Conservation (phyloP, 92 coral and sea anemone species). For the Epizoanthus rinbou region DNA sequence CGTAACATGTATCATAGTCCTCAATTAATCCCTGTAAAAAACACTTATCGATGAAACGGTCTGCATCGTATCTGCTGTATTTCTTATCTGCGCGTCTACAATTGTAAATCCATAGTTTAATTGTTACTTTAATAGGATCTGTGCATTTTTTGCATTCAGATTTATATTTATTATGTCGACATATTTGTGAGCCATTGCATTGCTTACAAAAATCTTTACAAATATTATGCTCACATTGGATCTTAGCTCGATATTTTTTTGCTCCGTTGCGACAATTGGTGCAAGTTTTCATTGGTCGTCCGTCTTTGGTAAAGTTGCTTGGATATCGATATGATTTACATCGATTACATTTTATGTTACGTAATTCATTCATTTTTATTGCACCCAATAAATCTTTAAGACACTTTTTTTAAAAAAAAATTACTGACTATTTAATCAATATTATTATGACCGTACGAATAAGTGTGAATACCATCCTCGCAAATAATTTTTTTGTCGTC, state of each 20-base stretch:
- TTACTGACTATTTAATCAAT: neutral
- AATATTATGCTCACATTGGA: neutral
- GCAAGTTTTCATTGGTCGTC: neutral
- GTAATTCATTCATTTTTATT: conserved; percentile 5
- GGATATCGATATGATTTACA: conserved; percentile 11
- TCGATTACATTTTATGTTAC: neutral
- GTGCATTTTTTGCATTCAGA: neutral
- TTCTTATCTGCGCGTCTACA: neutral
- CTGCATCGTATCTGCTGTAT: no score
- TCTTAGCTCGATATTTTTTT: conserved; percentile 1
- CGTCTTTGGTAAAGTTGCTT: neutral
- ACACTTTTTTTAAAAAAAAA: no score
- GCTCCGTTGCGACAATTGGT: neutral
- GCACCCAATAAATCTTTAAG: no score
- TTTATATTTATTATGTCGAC: neutral
- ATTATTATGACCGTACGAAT: neutral
- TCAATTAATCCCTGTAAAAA: no score
- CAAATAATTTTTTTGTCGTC: conserved; percentile 1
- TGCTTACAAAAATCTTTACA: neutral
- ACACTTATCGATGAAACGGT: no score
- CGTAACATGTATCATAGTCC: no score
- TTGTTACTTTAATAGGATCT: neutral
- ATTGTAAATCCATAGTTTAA: neutral
- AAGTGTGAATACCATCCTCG: conserved; percentile 10
- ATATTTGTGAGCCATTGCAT: conserved; percentile 2